Conservation (phyloP, 2,113 vertebrate genomes). For the Indicator maculatus region DNA sequence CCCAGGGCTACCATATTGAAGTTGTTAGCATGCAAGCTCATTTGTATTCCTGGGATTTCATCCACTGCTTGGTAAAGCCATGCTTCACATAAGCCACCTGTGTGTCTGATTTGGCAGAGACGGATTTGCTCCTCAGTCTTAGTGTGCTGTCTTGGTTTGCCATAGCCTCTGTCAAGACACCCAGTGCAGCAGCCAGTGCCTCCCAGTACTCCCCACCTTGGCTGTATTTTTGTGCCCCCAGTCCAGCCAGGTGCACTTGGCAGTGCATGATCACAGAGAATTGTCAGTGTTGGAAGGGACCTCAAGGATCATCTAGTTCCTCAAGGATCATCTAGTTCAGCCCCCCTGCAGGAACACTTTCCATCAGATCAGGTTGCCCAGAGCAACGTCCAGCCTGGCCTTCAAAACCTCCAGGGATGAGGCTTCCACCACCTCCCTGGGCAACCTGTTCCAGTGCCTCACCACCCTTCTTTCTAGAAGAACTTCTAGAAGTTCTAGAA, state of each 20-base stretch:
- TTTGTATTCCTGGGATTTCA: not conserved
- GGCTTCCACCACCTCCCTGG: too few relatives aligned
- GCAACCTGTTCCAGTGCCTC: too few relatives aligned
- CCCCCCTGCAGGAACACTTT: too few relatives aligned
- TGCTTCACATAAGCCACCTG: not conserved
- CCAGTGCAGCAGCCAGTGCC: rapidly evolving
- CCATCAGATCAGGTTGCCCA: too few relatives aligned
- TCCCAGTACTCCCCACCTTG: not conserved
- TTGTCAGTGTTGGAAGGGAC: too few relatives aligned
- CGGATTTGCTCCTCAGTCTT: not conserved
- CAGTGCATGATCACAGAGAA: not conserved
- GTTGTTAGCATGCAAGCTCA: not conserved
- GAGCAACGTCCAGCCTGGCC: too few relatives aligned
- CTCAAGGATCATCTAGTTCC: too few relatives aligned
- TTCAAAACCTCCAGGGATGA: too few relatives aligned
- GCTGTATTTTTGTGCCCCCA: not conserved
- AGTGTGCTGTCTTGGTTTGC: not conserved
- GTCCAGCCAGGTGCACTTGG: not conserved
- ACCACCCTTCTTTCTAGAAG: too few relatives aligned
- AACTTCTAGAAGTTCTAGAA: too few relatives aligned
- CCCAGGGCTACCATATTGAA: not conserved
- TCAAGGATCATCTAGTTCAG: too few relatives aligned
- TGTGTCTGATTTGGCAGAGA: not conserved
- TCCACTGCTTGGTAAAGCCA: not conserved
- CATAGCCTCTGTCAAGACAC: rapidly evolving